These are phyloP conservation scores for Otis tarda DNA, from an alignment of 2,113 vertebrate species.

Conservation along the genomic window DNA sequence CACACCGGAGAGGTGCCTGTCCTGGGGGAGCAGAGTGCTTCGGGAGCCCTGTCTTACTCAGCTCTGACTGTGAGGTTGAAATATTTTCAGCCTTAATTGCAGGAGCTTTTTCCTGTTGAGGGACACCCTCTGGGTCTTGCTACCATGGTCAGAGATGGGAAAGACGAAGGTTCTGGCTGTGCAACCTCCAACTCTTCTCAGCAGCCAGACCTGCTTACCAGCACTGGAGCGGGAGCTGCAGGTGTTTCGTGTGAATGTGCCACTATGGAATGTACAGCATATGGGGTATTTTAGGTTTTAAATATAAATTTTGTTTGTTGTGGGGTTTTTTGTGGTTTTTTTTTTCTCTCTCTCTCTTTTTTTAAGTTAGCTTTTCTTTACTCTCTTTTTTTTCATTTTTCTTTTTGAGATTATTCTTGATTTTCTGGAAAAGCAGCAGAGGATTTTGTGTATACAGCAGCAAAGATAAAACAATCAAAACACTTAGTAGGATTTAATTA, in stretches of 20 bases:
- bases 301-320: neutral
- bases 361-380: neutral
- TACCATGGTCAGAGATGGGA: neutral
- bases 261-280: too few relatives aligned
- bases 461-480: slow-evolving; percentile 17
- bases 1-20: rapidly evolving
- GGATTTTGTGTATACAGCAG: neutral
- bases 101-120: neutral
- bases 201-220: neutral
- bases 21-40: neutral
- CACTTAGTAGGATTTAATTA: neutral
- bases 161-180: neutral
- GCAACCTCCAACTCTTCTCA: neutral
- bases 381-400: neutral
- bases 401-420: neutral
- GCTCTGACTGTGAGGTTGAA: neutral
- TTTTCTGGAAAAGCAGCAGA: neutral
- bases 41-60: neutral
- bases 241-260: neutral
- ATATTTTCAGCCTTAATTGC: neutral
- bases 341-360: neutral
- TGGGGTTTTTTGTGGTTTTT: too few relatives aligned
- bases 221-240: rapidly evolving
- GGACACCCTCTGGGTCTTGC: neutral
- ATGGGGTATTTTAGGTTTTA: neutral